Evolutionary conservation across 2,113 vertebrate genomes (phyloP), one percentile per base, ranked within the genome.

Genomic region (Muntiacus reevesi): DNA sequence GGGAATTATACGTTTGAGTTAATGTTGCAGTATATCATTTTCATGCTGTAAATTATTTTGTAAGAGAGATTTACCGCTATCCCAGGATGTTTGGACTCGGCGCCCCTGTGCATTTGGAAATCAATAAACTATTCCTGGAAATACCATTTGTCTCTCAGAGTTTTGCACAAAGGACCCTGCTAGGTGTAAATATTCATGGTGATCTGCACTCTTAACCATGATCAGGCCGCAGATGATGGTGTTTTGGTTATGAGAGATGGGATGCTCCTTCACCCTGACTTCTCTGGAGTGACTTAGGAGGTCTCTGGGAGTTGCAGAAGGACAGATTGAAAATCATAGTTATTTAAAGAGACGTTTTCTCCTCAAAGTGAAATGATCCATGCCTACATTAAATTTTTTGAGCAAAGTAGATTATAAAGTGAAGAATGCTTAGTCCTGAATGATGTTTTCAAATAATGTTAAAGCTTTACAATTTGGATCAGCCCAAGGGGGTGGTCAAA

Each of bases 121-220:
- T 98, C 98, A 98, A 98, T 98, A 98, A 98, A 98, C 98, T 97
- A 97, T 98, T 98, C 95, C 95, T 98, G 97, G 94, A 97, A 97
- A 97, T 96, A 95, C 67, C 87, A 94, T 97, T 98, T 97, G 97
- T 98, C 97, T 98, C 92, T 97, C 54, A 40, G 97, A 57, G 91
- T 96, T 92, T 97, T 97, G 94, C 97, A 96, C 89, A 94, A 94
- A 98, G 97, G 94, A 97, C 98, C 96, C 43, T 78, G 90, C 47
- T 95, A 90, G 97, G 98, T 97, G 98, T 96, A 97, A 96, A 97
- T 97, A 96, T 94, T 98, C 95, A 89, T 90, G 60, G 89, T 1
- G 33, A 81, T 86, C 57, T 90, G 62, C 74, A 89, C 91, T 43
- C 59, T 86, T 87, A 21, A 21, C 52, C 47, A n/a, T 55, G 76